Evolutionary conservation across 2,797 vertebrate species (phyloP), one percentile per base, ranked within the genome.

Genomic region (Peromyscus eremicus): DNA sequence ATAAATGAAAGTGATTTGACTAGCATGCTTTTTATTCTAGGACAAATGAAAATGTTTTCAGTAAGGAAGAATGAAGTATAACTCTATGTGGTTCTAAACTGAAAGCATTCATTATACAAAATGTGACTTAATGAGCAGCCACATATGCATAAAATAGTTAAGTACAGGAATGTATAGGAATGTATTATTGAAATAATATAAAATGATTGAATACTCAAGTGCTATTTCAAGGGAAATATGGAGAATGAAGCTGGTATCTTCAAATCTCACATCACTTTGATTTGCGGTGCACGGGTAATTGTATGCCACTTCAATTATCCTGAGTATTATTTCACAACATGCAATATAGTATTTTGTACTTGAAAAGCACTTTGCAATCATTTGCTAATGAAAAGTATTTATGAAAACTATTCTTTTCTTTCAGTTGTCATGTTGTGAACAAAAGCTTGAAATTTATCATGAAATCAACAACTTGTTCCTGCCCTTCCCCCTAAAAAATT

Each of bases 321-420:
- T 88, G 57, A 94, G 64, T 91, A 94, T 92, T 93, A 91, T 94
- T 96, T 94, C 91, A 80, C 73, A 83, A 96, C 64, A 94, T 88
- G 52, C 19, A 95, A 76, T 87, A 77, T 49, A 92, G 40, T 43
- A 96, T 79, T 94, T 95, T 94, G 92, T 49, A 96, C 68, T 96
- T 96, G 83, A 95, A 96, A 97, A 75, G 68, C 71, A 94, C 70
- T 97, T 94, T 85, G 75, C 29, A 97, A 90, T 97, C 70, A 97
- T 96, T 95, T 97, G 27, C 52, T 97, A 97, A 95, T 97, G 37
- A 94, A 94, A 97, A 94, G 60, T 96, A 91, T 92, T 97, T 92
- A 73, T 87, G 27, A 94, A 93, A 96, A 93, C 52, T 89, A 81
- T 80, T 92, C n/a, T 68, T 89, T 82, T 83, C 34, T 32, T 95